A percentile compares a stretch with the other conserved stretches of the same genome.
These are phyloP conservation scores for Rhopalosiphum padi DNA, from an alignment of 1,140 invertebrate genomes.

Conservation along the genomic window DNA sequence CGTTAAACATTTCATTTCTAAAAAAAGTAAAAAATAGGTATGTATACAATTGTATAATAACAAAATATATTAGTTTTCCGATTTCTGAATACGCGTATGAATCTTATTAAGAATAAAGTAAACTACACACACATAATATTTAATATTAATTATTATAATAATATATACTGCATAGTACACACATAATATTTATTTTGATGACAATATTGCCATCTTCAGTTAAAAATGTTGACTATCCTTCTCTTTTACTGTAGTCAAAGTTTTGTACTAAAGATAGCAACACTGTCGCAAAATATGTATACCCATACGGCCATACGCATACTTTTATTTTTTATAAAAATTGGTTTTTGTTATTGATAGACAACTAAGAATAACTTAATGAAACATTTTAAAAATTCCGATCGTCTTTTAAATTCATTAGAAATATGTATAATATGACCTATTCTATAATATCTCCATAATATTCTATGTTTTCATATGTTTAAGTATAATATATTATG, in stretches of 20 bases:
- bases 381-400: not conserved
- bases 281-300: not conserved
- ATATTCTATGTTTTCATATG: too few species aligned
- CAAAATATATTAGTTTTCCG: not conserved
- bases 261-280: conserved; percentile 6
- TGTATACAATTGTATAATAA: not conserved
- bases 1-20: not conserved
- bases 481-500: not conserved
- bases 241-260: not conserved
- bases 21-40: not conserved
- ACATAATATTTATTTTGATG: not conserved
- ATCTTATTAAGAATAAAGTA: not conserved
- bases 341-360: not conserved
- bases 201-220: not conserved
- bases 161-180: too few species aligned
- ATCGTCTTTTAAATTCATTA: not conserved
- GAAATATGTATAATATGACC: too few species aligned
- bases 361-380: not conserved
- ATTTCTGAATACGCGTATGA: not conserved
- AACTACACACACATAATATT: not conserved
- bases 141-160: too few species aligned
- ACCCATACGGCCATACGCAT: not conserved
- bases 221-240: not conserved
- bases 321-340: not conserved
- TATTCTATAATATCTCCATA: not conserved